Evolutionary conservation across 2,113 vertebrate species (phyloP).

Genomic region (Neofelis nebulosa): DNA sequence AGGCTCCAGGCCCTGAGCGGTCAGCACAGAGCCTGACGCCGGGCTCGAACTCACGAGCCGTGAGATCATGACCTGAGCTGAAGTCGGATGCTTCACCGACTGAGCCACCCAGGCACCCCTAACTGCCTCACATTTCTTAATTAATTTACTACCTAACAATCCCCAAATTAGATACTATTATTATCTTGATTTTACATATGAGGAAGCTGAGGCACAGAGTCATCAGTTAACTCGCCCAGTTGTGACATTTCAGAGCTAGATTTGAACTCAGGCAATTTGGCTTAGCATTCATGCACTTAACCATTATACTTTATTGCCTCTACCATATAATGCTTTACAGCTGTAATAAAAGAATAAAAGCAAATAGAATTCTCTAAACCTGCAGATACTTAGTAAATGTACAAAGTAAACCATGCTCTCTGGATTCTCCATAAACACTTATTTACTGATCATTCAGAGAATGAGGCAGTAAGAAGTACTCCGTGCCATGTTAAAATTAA

Average conservation of each 20-base stretch:
- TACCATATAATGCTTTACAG: not conserved
- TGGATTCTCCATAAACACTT: not conserved
- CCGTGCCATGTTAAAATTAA: not conserved
- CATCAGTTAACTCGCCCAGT: not conserved
- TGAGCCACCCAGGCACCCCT: not conserved
- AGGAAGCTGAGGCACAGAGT: not conserved
- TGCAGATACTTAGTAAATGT: not conserved
- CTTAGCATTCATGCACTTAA: not conserved
- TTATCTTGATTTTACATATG: not conserved
- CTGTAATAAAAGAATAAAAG: slow-evolving; percentile 44
- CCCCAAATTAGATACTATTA: not conserved
- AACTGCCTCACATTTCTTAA: not conserved
- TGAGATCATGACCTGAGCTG: too few species aligned
- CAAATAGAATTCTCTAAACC: not conserved
- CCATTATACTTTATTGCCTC: not conserved
- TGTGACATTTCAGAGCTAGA: not conserved
- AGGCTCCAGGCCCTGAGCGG: too few species aligned
- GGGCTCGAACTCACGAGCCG: accelerated
- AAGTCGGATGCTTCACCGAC: too few species aligned
- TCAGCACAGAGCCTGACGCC: too few species aligned
- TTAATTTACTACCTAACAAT: not conserved
- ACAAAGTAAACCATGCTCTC: not conserved
- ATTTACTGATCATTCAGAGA: slow-evolving; percentile 20
- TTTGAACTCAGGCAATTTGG: not conserved
- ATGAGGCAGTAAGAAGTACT: not conserved